Evolutionary conservation across 2,797 vertebrate species (phyloP).

Genomic region (Sebastes reedi): DNA sequence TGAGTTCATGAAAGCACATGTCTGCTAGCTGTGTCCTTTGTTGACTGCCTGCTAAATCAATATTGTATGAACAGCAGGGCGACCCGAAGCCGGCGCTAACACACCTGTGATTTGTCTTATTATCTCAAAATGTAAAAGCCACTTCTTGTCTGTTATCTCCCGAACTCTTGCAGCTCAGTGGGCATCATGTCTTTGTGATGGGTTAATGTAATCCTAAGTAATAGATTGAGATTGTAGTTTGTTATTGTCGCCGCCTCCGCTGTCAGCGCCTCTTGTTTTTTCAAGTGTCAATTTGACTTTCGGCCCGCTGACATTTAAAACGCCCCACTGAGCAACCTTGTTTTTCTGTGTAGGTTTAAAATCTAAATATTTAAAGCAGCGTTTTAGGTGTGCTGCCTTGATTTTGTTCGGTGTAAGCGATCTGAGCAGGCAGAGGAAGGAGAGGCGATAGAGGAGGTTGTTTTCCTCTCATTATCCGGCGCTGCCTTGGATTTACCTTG

Average conservation of each 20-base stretch:
- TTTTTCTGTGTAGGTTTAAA: background rate
- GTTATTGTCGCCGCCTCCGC: background rate
- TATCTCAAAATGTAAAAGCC: constrained; percentile 33
- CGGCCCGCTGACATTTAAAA: constrained; percentile 39
- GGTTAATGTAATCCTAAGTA: constrained; percentile 42
- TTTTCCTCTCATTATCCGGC: constrained; percentile 49
- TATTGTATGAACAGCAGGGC: constrained; percentile 38
- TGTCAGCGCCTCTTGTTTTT: background rate
- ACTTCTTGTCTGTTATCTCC: constrained; percentile 37
- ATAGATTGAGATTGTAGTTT: constrained; percentile 27
- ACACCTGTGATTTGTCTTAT: constrained; percentile 54
- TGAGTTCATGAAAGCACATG: constrained; percentile 1
- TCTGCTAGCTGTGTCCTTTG: constrained; percentile 25
- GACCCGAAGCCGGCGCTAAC: constrained; percentile 24
- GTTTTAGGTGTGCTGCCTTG: background rate
- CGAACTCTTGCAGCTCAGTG: background rate
- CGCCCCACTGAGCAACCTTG: background rate
- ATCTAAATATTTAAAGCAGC: constrained; percentile 31
- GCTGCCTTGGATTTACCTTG: constrained; percentile 54
- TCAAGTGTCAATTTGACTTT: constrained; percentile 16
- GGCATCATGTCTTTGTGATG: constrained; percentile 1
- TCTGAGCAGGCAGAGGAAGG: background rate
- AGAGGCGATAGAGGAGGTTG: constrained; percentile 6
- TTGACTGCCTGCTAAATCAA: constrained; percentile 36
- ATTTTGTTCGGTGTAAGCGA: background rate